phyloP scores from a whole-genome alignment of 2,797 vertebrate species.

The Coregonus suidteri region DNA sequence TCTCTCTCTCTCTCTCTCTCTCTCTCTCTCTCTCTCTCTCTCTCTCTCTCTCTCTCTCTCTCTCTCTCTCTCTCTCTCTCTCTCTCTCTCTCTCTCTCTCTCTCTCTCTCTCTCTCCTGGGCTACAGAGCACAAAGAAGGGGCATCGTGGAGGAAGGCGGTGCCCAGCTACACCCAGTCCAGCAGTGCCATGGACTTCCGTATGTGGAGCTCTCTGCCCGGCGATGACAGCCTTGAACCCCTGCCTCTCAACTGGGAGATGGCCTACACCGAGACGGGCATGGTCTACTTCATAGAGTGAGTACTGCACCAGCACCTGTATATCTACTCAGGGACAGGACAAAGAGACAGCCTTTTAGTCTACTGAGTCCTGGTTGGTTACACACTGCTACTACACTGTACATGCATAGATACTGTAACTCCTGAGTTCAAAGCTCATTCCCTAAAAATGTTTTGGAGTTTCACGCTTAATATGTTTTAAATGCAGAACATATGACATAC shows the following conservation, averaged over 20 bases:
- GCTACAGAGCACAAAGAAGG: conserved; percentile 75
- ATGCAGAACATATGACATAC: conserved; percentile 19
- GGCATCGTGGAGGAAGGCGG: conserved; percentile 72
- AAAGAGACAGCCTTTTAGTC: not conserved
- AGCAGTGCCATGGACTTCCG: conserved; percentile 93
- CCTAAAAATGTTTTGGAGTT: not conserved
- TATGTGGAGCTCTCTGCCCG: conserved; percentile 85
- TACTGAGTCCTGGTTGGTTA: not conserved
- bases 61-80: conserved; percentile 10
- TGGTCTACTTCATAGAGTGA: conserved; percentile 99
- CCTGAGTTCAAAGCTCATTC: not conserved
- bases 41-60: conserved; percentile 4
- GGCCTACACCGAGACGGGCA: conserved; percentile 97
- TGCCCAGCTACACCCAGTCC: conserved; percentile 90
- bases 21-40: not conserved
- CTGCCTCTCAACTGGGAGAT: conserved; percentile 97
- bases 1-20: conserved; percentile 10
- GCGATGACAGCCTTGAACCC: conserved; percentile 91
- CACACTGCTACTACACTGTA: not conserved
- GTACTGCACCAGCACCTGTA: conserved; percentile 53
- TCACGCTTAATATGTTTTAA: not conserved
- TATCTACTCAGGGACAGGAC: not conserved
- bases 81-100: conserved; percentile 17
- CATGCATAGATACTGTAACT: not conserved
- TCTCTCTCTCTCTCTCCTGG: conserved; percentile 6